These are phyloP conservation scores for Steatocranus sp. DNA, from an alignment of 2,797 vertebrate species.

Conservation along the genomic window DNA sequence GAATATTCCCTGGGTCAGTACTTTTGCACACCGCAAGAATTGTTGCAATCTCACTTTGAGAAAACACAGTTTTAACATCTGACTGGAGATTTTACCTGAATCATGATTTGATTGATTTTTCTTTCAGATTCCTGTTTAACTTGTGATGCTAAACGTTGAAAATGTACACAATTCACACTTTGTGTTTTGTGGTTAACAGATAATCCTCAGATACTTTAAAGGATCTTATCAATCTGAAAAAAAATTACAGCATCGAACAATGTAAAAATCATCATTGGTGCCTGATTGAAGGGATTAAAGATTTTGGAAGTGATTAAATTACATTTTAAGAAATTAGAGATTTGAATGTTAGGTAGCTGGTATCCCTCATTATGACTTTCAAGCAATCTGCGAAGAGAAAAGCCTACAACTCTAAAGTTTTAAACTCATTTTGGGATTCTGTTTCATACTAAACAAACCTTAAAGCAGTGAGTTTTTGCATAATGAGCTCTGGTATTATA, in stretches of 20 bases:
- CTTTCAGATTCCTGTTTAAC: neutral
- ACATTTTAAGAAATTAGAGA: neutral
- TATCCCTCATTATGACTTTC: neutral
- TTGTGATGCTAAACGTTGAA: fast-evolving
- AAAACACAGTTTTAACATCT: neutral
- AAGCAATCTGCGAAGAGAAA: neutral
- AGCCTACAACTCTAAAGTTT: neutral
- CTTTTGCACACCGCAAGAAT: neutral
- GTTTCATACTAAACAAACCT: neutral
- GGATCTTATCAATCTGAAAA: fast-evolving
- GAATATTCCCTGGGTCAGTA: neutral
- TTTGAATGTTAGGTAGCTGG: neutral
- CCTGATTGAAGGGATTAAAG: neutral
- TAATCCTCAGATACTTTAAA: neutral
- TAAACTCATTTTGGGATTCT: neutral
- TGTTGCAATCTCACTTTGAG: neutral
- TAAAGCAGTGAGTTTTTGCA: neutral
- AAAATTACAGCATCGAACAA: neutral
- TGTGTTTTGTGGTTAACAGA: neutral
- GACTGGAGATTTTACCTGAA: neutral
- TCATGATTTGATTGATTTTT: neutral
- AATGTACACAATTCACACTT: neutral
- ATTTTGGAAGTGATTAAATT: neutral
- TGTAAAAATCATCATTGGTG: neutral
- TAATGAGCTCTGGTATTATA: neutral